Percentiles rank a stretch among this genome's conserved stretches.
Conservation (phyloP, 2,888 invertebrate genomes). For the Carabus problematicus region DNA sequence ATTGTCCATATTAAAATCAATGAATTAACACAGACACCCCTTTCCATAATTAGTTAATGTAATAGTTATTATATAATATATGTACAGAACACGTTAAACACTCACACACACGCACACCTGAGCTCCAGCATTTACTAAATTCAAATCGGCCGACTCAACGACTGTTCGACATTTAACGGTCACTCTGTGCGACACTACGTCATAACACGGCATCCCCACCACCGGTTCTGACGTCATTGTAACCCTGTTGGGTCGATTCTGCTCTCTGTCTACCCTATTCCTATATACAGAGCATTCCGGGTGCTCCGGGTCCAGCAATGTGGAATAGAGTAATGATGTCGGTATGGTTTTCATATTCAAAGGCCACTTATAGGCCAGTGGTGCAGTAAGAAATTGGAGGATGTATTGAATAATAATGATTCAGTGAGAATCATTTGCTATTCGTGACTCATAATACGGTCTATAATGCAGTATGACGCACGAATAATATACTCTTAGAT, state of each 20-base stretch:
- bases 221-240: constrained; percentile 38
- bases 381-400: constrained; percentile 3
- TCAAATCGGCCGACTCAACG: constrained; percentile 30
- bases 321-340: constrained; percentile 47
- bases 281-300: background rate
- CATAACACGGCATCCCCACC: constrained; percentile 36
- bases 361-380: no score
- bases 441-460: background rate
- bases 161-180: constrained; percentile 34
- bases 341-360: background rate
- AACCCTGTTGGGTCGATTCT: constrained; percentile 39
- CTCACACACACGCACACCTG: constrained; percentile 33
- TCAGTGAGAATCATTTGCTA: constrained; percentile 8
- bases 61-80: background rate
- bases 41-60: constrained; percentile 37
- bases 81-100: constrained; percentile 13
- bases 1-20: constrained; percentile 42
- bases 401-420: constrained; percentile 17
- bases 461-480: no score
- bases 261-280: constrained; percentile 1
- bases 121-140: constrained; percentile 32
- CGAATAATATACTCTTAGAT: no score
- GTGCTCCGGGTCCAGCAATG: constrained; percentile 44
- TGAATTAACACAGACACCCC: constrained; percentile 37
- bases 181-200: constrained; percentile 38